Conservation (phyloP, 2,113 vertebrate genomes). For the Ploceus nigricollis region DNA sequence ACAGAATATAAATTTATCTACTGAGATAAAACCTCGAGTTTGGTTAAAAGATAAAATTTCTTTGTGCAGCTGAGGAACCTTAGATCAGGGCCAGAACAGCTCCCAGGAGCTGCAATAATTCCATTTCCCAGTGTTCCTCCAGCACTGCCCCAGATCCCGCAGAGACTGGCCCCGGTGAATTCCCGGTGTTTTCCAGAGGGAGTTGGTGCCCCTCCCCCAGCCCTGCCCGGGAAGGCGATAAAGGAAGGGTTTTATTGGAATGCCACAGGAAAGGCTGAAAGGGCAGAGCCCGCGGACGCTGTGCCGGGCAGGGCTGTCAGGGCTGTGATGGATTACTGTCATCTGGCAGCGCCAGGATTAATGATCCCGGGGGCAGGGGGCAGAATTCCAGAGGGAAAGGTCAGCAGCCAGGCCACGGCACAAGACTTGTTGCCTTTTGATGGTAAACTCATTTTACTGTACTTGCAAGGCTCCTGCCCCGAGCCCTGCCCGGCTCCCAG, state of each 20-base stretch:
- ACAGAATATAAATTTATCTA: neutral
- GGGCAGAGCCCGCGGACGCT: slow-evolving; percentile 56
- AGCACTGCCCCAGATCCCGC: neutral
- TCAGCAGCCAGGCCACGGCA: slow-evolving; percentile 62
- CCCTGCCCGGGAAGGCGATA: neutral
- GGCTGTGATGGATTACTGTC: slow-evolving; percentile 82
- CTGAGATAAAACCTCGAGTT: neutral
- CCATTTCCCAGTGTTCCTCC: neutral
- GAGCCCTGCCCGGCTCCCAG: neutral
- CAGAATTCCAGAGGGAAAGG: slow-evolving; percentile 82
- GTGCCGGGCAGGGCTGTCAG: slow-evolving; percentile 68
- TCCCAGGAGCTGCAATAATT: neutral
- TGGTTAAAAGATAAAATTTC: neutral
- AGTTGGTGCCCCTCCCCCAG: neutral
- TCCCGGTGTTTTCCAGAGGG: neutral
- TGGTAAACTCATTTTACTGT: slow-evolving; percentile 71
- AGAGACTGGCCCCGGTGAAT: fast-evolving
- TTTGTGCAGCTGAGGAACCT: neutral
- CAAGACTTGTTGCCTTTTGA: slow-evolving; percentile 80
- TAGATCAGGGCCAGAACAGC: neutral
- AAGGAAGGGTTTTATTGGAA: slow-evolving; percentile 63
- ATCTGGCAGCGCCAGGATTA: slow-evolving; percentile 80
- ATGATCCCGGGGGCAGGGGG: slow-evolving; percentile 79
- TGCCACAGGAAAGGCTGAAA: slow-evolving; percentile 66
- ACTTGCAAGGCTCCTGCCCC: slow-evolving; percentile 1